Evolutionary conservation across 2,797 vertebrate genomes (phyloP).

Genomic region (Mormyrops attenuatus): DNA sequence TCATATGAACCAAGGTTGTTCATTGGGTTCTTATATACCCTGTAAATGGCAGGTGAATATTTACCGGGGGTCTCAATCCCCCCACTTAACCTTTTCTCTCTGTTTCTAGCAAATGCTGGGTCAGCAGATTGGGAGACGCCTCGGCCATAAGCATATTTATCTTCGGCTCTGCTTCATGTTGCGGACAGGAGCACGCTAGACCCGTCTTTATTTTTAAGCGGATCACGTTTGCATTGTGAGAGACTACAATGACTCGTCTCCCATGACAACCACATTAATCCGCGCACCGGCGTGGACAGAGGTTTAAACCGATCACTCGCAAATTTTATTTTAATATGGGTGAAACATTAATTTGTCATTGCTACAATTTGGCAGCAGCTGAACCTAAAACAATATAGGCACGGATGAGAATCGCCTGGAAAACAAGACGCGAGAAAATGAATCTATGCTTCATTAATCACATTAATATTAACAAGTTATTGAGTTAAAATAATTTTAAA

Average conservation of each 20-base stretch:
- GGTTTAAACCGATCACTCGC: constrained; percentile 1
- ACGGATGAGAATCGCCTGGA: neutral
- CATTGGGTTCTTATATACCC: neutral
- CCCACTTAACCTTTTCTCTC: neutral
- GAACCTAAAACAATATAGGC: neutral
- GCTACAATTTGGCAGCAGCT: neutral
- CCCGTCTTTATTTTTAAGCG: neutral
- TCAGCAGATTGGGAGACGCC: neutral
- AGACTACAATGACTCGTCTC: constrained; percentile 1
- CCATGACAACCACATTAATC: constrained; percentile 15
- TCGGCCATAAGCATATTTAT: neutral
- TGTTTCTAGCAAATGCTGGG: neutral
- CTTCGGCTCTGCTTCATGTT: neutral
- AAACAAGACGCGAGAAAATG: neutral
- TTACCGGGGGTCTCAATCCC: neutral
- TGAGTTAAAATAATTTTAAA: neutral
- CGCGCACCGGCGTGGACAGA: neutral
- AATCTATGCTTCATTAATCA: neutral
- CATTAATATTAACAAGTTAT: neutral
- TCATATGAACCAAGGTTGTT: neutral
- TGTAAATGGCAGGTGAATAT: neutral
- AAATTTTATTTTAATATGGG: neutral
- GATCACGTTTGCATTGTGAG: constrained; percentile 8
- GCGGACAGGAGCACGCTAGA: neutral
- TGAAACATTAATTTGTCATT: neutral